Evolutionary conservation across 2,797 vertebrate genomes (phyloP).

Genomic region (Danio albolineatus): DNA sequence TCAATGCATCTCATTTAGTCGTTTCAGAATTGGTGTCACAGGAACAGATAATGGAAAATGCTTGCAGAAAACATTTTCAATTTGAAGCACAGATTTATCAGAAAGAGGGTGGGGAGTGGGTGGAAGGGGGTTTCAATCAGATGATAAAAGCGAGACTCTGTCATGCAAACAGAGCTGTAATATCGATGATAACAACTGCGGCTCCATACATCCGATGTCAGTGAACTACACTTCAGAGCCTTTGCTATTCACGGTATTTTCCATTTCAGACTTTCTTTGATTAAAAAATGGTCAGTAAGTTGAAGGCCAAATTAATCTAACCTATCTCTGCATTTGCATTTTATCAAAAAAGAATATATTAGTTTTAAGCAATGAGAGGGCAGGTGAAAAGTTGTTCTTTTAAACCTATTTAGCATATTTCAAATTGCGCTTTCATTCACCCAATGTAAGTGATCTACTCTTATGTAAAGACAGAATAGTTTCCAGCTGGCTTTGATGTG

Average conservation of each 20-base stretch:
- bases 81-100: not conserved
- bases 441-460: not conserved
- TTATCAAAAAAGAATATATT: constrained; percentile 7
- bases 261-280: constrained; percentile 2
- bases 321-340: constrained; percentile 24
- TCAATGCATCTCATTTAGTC: not conserved
- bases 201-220: not conserved
- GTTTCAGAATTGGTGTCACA: constrained; percentile 10
- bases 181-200: not conserved
- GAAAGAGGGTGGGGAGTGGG: not conserved
- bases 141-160: not conserved
- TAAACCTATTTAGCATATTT: not conserved
- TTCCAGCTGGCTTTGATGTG: not conserved
- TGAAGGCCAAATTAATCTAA: constrained; percentile 15
- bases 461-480: not conserved
- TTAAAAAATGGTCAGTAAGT: constrained; percentile 15
- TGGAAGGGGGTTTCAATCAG: not conserved
- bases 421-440: not conserved
- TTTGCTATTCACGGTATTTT: not conserved
- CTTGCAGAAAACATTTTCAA: constrained; percentile 12
- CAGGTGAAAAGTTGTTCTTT: not conserved
- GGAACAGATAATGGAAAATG: constrained; percentile 13
- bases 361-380: not conserved
- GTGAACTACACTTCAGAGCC: constrained; percentile 2
- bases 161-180: constrained; percentile 13